Percentiles rank a stretch among this genome's conserved stretches.
These are phyloP conservation scores for Parambassis ranga DNA, from an alignment of 2,797 vertebrate species.

Conservation along the genomic window DNA sequence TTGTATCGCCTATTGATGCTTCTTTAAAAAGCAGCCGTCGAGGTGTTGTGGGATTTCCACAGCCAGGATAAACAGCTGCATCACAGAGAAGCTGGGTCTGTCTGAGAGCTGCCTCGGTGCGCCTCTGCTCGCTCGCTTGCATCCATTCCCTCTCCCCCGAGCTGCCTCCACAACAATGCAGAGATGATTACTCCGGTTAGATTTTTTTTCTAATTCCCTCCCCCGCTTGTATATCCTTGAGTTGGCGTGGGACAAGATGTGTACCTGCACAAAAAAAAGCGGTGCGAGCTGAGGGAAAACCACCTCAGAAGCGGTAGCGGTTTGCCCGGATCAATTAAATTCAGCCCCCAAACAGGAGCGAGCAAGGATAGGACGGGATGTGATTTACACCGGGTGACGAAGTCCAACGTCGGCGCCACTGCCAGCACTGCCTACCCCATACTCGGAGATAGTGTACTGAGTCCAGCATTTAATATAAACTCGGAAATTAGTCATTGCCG, in stretches of 20 bases:
- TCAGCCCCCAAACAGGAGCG: slow-evolving; percentile 50
- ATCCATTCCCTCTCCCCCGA: slow-evolving; percentile 52
- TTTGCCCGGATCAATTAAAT: slow-evolving; percentile 65
- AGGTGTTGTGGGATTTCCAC: slow-evolving; percentile 21
- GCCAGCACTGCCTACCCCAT: neutral
- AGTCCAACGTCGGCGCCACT: slow-evolving; percentile 27
- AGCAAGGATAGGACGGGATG: slow-evolving; percentile 55
- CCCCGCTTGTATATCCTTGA: slow-evolving; percentile 1
- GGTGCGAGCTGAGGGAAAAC: neutral
- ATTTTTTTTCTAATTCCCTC: slow-evolving; percentile 2
- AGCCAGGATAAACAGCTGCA: slow-evolving; percentile 59
- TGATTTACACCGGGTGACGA: slow-evolving; percentile 51
- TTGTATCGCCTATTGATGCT: slow-evolving; percentile 21
- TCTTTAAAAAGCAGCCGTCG: slow-evolving; percentile 20
- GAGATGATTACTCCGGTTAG: slow-evolving; percentile 29
- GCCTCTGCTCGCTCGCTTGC: slow-evolving; percentile 49
- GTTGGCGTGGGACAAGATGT: neutral
- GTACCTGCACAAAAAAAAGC: neutral
- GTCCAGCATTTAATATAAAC: neutral
- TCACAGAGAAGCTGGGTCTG: slow-evolving; percentile 52
- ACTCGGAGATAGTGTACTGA: neutral
- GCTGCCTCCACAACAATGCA: slow-evolving; percentile 62
- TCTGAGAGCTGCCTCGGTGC: slow-evolving; percentile 54
- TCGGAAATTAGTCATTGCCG: neutral
- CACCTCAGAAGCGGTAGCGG: slow-evolving; percentile 27